These are phyloP conservation scores for Hipparchia sbordonii DNA, from an alignment of 2,888 invertebrate genomes.

Conservation along the genomic window DNA sequence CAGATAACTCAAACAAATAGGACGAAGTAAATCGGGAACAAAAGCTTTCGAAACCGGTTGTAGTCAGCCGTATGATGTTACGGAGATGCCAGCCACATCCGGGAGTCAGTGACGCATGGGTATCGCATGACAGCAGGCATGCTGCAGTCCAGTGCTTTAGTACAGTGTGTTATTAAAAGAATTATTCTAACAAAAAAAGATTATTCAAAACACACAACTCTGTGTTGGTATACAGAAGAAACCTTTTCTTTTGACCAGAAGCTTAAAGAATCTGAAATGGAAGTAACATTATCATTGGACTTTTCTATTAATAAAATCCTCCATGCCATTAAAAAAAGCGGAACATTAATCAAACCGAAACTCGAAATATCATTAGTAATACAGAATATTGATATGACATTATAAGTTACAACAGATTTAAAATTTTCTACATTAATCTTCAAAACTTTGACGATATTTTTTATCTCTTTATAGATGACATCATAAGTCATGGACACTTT, in stretches of 20 bases:
- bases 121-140: constrained; percentile 46
- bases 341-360: background rate
- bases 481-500: background rate
- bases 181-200: constrained; percentile 46
- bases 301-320: constrained; percentile 9
- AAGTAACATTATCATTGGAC: no score
- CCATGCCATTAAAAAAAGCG: background rate
- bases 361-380: background rate
- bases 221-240: no score
- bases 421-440: no score
- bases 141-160: constrained; percentile 34
- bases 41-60: constrained; percentile 65
- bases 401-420: no score
- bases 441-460: no score
- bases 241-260: no score
- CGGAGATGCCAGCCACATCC: constrained; percentile 63
- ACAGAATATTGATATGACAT: background rate
- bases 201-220: background rate
- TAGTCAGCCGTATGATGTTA: constrained; percentile 54
- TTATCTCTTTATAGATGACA: background rate
- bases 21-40: constrained; percentile 60
- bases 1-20: constrained; percentile 63
- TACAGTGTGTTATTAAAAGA: constrained; percentile 17
- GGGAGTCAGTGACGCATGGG: constrained; percentile 66
- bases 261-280: no score